Evolutionary conservation across 2,888 invertebrate species (phyloP), one percentile per base, ranked within the genome.

Genomic region (Thera britannica): DNA sequence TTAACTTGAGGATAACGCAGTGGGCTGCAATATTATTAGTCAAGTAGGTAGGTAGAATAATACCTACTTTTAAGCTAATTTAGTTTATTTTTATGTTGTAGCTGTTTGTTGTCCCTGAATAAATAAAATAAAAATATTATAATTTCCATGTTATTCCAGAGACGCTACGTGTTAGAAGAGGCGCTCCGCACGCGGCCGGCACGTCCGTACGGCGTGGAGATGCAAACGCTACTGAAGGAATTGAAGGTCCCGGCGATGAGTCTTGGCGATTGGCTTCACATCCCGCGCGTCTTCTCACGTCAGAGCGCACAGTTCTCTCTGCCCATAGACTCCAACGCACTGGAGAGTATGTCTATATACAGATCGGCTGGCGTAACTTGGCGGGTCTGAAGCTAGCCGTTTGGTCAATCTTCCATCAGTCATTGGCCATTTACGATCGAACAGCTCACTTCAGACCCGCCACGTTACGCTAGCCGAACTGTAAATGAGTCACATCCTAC

Each of bases 211-310:
- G 94, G 95, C 0, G 85, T 86, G 5, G 95, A 95, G 79, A 88
- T 95, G 86, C 92, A 91, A 56, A 83, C 86, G 0, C 78, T 95
- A 3, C 85, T 95, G 59, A 88, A 91, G 11, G 94, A 94, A 72
- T 67, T 95, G 35, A 89, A 62, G 62, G 83, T 94, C 3, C 91
- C 94, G 0, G 90, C 93, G 0, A 85, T 93, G 23, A 94, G 95
- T 67, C 88, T 94, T 1, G 95, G 95, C 3, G 92, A 95, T 75
- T 95, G 95, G 95, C 88, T 96, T 12, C 95, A 95, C 75, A 93
- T 96, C 74, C 97, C 97, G 0, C 89, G 97, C 57, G 95, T 96
- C n/a, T 97, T 97, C 86, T 96, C 96, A 0, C 94, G 97, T 52
- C 95, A 95, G 51, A 96, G 95, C 72, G 96, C 96, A 0, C 94